A percentile compares a stretch with the other conserved stretches of the same genome.
These are phyloP conservation scores for Apodemia mormo DNA, from an alignment of 2,888 invertebrate genomes.

Conservation along the genomic window DNA sequence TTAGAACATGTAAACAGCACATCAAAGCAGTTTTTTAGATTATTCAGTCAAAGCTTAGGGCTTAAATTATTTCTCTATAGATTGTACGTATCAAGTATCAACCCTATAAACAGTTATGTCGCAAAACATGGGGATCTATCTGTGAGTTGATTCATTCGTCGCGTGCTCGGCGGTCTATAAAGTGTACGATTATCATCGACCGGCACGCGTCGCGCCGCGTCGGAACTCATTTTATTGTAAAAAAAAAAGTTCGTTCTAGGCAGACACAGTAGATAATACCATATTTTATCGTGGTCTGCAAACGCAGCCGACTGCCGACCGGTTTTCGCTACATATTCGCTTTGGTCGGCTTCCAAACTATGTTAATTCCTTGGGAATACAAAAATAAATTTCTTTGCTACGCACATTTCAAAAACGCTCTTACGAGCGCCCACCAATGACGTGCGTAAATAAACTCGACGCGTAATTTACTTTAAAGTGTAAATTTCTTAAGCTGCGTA, in stretches of 20 bases:
- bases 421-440: background rate
- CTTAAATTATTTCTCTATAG: background rate
- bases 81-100: background rate
- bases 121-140: conserved; percentile 51
- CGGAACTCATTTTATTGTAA: background rate
- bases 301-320: background rate
- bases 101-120: conserved; percentile 31
- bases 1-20: no score
- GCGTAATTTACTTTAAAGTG: no score
- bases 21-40: no score
- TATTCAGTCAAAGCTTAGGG: no score
- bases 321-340: background rate
- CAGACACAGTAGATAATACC: no score
- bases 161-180: conserved; percentile 43
- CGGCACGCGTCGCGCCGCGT: conserved; percentile 32
- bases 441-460: no score
- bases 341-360: background rate
- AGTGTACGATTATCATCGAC: conserved; percentile 40
- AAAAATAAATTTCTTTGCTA: background rate
- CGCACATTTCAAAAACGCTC: background rate
- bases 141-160: conserved; percentile 49
- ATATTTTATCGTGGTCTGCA: background rate
- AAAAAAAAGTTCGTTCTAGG: background rate
- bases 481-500: no score
- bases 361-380: background rate